These are phyloP conservation scores for Cerceris ruficornis DNA, from an alignment of 2,888 invertebrate genomes.

Conservation along the genomic window DNA sequence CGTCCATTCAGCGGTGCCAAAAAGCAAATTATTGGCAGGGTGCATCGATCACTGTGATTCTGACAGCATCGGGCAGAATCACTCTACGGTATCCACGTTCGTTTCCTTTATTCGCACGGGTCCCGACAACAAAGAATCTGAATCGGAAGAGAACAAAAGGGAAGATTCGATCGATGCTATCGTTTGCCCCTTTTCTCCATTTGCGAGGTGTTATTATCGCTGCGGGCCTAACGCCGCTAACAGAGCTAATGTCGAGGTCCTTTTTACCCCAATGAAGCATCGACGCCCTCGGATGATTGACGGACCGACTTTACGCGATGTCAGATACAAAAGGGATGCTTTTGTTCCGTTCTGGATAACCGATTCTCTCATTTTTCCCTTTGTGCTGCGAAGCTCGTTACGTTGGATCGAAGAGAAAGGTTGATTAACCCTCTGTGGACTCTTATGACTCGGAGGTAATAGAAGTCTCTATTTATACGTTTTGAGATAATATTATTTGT, in stretches of 20 bases:
- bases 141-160: slow-evolving; percentile 11
- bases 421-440: too few species aligned
- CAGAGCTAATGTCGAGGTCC: slow-evolving; percentile 30
- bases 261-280: slow-evolving; percentile 28
- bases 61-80: not conserved
- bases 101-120: slow-evolving; percentile 2
- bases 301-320: slow-evolving; percentile 29
- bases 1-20: slow-evolving; percentile 10
- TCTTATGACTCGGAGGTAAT: too few species aligned
- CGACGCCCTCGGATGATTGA: slow-evolving; percentile 36
- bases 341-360: slow-evolving; percentile 19
- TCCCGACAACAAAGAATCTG: slow-evolving; percentile 10
- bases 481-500: too few species aligned
- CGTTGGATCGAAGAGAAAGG: too few species aligned
- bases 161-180: slow-evolving; percentile 37
- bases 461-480: too few species aligned
- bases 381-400: too few species aligned
- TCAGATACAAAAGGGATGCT: slow-evolving; percentile 15
- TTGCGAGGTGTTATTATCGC: slow-evolving; percentile 28
- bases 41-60: slow-evolving; percentile 32
- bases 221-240: slow-evolving; percentile 17
- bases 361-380: not conserved
- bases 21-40: slow-evolving; percentile 24
- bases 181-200: slow-evolving; percentile 15
- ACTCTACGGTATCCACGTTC: not conserved